A percentile compares a stretch with the other conserved stretches of the same genome.
phyloP scores from a whole-genome alignment of 1,140 invertebrate genomes.

The Microplitis demolitor region DNA sequence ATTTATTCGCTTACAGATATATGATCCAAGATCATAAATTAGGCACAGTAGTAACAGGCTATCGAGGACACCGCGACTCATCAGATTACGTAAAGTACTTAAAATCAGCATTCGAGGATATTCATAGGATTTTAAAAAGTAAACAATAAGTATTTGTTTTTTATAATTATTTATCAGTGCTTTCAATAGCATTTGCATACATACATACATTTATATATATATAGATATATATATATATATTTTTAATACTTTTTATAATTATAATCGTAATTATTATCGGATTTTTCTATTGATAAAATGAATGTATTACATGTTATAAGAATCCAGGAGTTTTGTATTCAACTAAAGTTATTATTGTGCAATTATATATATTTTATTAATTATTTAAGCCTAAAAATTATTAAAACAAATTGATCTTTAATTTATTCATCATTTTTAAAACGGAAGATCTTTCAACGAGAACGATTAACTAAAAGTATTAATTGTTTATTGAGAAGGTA shows the following conservation, averaged over 20 bases:
- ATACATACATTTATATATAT: slow-evolving; percentile 24
- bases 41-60: slow-evolving; percentile 80
- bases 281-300: slow-evolving; percentile 4
- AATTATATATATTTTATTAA: too few relatives aligned
- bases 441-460: too few relatives aligned
- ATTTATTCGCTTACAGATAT: slow-evolving; percentile 62
- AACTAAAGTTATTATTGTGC: too few relatives aligned
- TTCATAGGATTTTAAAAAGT: slow-evolving; percentile 55
- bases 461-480: too few relatives aligned
- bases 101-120: slow-evolving; percentile 71
- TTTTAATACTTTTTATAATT: slow-evolving; percentile 17
- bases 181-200: slow-evolving; percentile 4
- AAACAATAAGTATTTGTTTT: slow-evolving; percentile 32
- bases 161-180: slow-evolving; percentile 1
- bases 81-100: slow-evolving; percentile 73
- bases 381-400: too few relatives aligned
- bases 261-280: background rate
- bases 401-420: too few relatives aligned
- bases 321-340: background rate
- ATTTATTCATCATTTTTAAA: too few relatives aligned
- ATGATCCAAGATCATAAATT: slow-evolving; percentile 75
- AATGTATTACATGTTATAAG: background rate
- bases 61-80: slow-evolving; percentile 72
- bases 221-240: background rate
- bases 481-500: too few relatives aligned